These are phyloP conservation scores for Eulemur rufifrons DNA, from an alignment of 2,113 vertebrate species.

Conservation along the genomic window DNA sequence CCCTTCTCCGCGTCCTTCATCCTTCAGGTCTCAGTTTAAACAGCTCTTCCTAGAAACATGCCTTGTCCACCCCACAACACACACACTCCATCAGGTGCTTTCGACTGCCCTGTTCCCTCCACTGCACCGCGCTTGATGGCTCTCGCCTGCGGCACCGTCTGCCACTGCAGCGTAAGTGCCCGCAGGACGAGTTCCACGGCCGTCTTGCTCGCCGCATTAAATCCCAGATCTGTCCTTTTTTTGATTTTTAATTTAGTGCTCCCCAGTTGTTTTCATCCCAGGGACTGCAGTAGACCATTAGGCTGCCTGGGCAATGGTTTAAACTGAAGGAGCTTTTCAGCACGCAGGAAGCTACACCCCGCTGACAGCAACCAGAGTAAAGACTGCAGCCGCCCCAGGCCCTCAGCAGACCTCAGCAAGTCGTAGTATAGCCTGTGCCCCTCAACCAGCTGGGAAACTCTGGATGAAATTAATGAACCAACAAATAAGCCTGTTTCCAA, in stretches of 20 bases:
- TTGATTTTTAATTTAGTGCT: too few relatives aligned
- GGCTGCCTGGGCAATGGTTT: not conserved
- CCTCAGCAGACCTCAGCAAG: not conserved
- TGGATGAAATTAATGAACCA: not conserved
- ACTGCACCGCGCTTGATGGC: not conserved
- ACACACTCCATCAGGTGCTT: too few relatives aligned
- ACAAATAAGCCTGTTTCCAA: not conserved
- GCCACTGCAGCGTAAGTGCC: too few relatives aligned
- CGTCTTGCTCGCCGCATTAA: not conserved
- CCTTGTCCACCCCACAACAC: too few relatives aligned
- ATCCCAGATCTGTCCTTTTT: not conserved
- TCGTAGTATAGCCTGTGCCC: not conserved
- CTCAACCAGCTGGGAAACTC: not conserved
- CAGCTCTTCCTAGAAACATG: not conserved
- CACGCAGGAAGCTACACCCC: too few relatives aligned
- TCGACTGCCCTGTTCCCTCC: too few relatives aligned
- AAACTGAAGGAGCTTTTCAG: not conserved
- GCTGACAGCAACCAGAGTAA: not conserved
- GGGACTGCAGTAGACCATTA: not conserved
- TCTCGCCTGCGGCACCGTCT: too few relatives aligned
- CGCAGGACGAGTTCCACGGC: not conserved
- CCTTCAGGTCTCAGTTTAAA: not conserved
- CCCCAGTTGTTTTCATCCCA: not conserved
- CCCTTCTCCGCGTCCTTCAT: too few relatives aligned
- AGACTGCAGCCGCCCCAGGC: too few relatives aligned